phyloP scores from a whole-genome alignment of 2,888 invertebrate species.

The Adineta ricciae region DNA sequence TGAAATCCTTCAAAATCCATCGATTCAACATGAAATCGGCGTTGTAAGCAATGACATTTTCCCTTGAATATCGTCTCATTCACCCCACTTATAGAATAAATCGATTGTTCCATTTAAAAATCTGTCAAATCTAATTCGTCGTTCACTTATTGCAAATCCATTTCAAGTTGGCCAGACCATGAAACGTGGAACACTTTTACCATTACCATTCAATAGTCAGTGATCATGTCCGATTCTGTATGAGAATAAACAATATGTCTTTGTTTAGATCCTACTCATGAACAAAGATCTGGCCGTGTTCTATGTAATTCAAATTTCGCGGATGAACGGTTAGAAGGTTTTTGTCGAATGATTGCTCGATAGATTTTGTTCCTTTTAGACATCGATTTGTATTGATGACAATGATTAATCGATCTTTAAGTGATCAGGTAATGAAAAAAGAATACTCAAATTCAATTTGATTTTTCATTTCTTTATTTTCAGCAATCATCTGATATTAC shows the following conservation, averaged over 20 bases:
- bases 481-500: not conserved
- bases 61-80: not conserved
- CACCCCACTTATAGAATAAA: not conserved
- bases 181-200: conserved; percentile 16
- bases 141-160: conserved; percentile 20
- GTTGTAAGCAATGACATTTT: not conserved
- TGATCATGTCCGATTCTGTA: not conserved
- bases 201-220: conserved; percentile 3
- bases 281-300: conserved; percentile 5
- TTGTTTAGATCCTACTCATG: not conserved
- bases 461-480: not conserved
- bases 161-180: conserved; percentile 20
- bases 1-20: not conserved
- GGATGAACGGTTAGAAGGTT: not conserved
- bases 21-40: conserved; percentile 16
- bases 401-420: conserved; percentile 23
- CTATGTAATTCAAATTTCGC: conserved; percentile 10
- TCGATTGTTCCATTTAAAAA: conserved; percentile 9
- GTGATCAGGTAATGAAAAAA: not conserved
- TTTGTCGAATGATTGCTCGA: not conserved
- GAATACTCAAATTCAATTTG: not conserved
- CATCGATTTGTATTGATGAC: conserved; percentile 18
- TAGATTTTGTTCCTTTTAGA: not conserved
- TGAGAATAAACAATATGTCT: too few species aligned
- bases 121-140: conserved; percentile 14